Base-by-base conservation (phyloP, 2,113 vertebrate species). In the Ammodytes dubius region DNA sequence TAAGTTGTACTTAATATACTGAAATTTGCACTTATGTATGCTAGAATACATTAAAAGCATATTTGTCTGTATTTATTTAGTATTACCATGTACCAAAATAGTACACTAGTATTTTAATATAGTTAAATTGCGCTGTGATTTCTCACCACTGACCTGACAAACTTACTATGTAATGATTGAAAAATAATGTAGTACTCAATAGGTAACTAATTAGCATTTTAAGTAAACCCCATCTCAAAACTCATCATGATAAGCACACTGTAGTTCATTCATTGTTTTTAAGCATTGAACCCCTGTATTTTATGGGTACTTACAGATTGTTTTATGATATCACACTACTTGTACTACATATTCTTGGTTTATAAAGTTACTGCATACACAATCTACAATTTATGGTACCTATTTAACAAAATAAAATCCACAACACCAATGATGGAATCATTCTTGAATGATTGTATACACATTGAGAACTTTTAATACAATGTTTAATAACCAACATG, bases 401-500 rank as follows among this genome's bases (percentile, higher is more conserved):
- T 53, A 50, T 61, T 59, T 12, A 9, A 65, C 35, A 50, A 39
- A 27, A 27, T 12, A 64, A 52, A 50, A 67, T 39, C 49, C 17
- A 53, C 7, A 67, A n/a, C 7, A 37, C 4, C 1, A 49, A 68
- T 4, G 0, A 50, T 6, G 7, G 4, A 52, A 15, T 47, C 3
- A 63, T 52, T 27, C 0, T 9, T 43, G 49, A 66, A 82, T 75
- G 35, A 72, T 37, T 60, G 4, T 43, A 14, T 47, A 70, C 39
- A 82, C 47, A 69, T 37, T 7, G 5, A 57, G 7, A 57, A 57
- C 1, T 61, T 27, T 71, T 53, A 27, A n/a, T 17, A 76, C 49
- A 68, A 35, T 46, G 3, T 84, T 80, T 76, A 64, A 60, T 83
- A 2, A 3, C 3, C 27, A 27, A 27, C 27, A 27, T 49, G 40